Conservation (phyloP, 2,113 vertebrate species). For the Dipodomys spectabilis region DNA sequence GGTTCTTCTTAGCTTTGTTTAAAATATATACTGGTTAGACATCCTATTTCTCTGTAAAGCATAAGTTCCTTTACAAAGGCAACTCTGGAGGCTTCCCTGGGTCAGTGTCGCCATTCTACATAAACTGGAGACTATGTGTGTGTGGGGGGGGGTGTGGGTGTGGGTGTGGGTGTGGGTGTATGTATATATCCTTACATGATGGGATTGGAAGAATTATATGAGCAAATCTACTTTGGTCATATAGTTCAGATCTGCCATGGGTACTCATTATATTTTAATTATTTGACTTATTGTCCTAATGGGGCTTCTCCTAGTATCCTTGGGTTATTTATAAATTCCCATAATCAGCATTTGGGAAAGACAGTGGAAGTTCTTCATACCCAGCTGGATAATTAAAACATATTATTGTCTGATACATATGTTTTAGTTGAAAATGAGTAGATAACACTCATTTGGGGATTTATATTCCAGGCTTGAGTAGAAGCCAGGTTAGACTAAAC, state of each 20-base stretch:
- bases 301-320: neutral
- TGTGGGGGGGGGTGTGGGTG: no score
- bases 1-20: no score
- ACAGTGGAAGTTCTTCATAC: neutral
- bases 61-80: neutral
- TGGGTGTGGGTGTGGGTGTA: no score
- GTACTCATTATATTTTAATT: neutral
- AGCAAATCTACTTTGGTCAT: neutral
- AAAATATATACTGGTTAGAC: neutral
- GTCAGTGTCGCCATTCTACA: neutral
- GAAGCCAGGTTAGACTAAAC: neutral
- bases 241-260: neutral
- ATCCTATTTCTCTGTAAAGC: neutral
- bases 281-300: neutral
- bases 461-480: neutral
- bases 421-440: neutral
- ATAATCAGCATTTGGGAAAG: neutral
- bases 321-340: neutral
- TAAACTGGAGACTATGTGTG: no score
- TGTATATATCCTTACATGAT: neutral
- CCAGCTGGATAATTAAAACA: neutral
- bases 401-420: neutral
- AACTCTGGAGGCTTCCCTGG: neutral
- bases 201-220: neutral
- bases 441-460: neutral